These are phyloP conservation scores for Stegophylla sp. DNA, from an alignment of 2,888 invertebrate genomes.

Conservation along the genomic window DNA sequence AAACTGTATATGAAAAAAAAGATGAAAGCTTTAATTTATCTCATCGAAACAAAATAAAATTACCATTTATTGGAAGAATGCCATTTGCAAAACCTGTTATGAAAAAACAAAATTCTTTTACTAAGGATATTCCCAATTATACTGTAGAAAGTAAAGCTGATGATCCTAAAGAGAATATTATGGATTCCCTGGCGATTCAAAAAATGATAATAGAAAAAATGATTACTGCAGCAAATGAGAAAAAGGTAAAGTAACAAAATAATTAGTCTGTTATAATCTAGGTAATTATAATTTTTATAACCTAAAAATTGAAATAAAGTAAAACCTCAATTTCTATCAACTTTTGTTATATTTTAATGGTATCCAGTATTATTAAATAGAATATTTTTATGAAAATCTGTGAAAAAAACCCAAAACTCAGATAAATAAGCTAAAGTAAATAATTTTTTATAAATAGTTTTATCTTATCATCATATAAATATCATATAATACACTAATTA, in stretches of 20 bases:
- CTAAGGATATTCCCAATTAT: conserved; percentile 44
- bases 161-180: conserved; percentile 28
- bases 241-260: conserved; percentile 42
- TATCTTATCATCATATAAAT: no score
- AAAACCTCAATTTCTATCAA: no score
- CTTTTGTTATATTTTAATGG: no score
- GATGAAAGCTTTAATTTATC: conserved; percentile 60
- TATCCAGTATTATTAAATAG: no score
- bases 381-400: no score
- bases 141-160: conserved; percentile 35
- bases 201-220: conserved; percentile 47
- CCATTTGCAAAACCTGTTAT: conserved; percentile 67
- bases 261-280: neutral
- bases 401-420: no score
- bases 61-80: conserved; percentile 86
- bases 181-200: conserved; percentile 20
- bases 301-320: no score
- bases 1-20: conserved; percentile 59
- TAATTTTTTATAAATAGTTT: no score
- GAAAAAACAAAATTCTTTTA: conserved; percentile 34
- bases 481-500: no score
- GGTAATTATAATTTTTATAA: no score
- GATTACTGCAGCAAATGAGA: conserved; percentile 41
- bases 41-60: conserved; percentile 70
- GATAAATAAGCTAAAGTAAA: no score